Base-by-base conservation (phyloP, 2,113 vertebrate genomes). In the Sapajus apella region DNA sequence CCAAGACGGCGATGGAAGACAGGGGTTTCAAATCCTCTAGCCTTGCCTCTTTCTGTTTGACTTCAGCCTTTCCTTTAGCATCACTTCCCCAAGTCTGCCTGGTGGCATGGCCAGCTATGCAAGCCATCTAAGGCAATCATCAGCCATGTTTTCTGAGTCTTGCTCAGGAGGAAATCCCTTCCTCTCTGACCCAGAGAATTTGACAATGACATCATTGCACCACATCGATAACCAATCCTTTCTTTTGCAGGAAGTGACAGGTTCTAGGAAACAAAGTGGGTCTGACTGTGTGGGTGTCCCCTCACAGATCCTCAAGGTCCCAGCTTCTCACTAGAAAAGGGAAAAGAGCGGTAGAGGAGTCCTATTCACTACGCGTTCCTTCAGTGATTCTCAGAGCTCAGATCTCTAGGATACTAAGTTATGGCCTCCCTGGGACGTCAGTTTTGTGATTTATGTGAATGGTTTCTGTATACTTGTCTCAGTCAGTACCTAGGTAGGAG, bases 391-490 rank as follows among this genome's bases (percentile, higher is more conserved):
- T 92, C 10, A 58, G 6, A 0, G 0, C 50, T 92, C 40, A 37
- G 12, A 95, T 58, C 11, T 95, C 23, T 11, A 92, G 45, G 47
- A 55, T 64, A 91, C 83, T 84, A 58, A 90, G 37, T 35, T 83
- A 47, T 56, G 98, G 95, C 45, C 21, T 61, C 79, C 96, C 80
- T 77, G 77, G 77, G 86, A 70, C 88, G 70, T 93, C 40, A 79
- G 25, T 47, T 68, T 96, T 90, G 76, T 35, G 81, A 81, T 91
- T 93, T 95, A 91, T 8, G 40, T 40, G 79, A n/a, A 97, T 32
- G 89, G 55, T 6, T 23, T 90, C 58, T 70, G 6, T 14, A 2
- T 23, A 8, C 18, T 81, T 91, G 32, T 91, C 88, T 92, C n/a
- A 40, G 11, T 90, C 35, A 23, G 68, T 23, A 17, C 23, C 35